These are phyloP conservation scores for Endotricha flammealis DNA, from an alignment of 2,888 invertebrate species.

Conservation along the genomic window DNA sequence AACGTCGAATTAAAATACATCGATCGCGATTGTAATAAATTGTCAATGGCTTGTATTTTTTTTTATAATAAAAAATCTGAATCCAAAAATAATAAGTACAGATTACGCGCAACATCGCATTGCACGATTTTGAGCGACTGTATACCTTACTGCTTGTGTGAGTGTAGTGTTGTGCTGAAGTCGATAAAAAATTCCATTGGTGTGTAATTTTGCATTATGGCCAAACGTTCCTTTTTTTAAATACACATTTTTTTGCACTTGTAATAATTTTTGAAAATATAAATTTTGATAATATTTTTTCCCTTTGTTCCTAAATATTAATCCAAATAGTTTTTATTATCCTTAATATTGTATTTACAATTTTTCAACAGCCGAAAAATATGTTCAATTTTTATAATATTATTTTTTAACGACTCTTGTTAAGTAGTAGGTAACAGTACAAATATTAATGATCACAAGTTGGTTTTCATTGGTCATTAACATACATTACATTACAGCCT, in stretches of 20 bases:
- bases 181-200: constrained; percentile 71
- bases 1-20: background rate
- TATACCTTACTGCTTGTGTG: constrained; percentile 69
- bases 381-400: constrained; percentile 77
- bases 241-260: constrained; percentile 71
- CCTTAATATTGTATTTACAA: constrained; percentile 78
- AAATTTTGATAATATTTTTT: constrained; percentile 78
- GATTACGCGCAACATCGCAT: constrained; percentile 62
- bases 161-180: constrained; percentile 63
- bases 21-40: background rate
- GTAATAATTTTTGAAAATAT: constrained; percentile 79
- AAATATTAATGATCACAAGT: constrained; percentile 80
- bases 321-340: constrained; percentile 78
- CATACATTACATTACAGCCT: constrained; percentile 76
- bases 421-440: constrained; percentile 80
- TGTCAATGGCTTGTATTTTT: background rate
- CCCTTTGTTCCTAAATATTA: constrained; percentile 77
- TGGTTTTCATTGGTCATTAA: constrained; percentile 80
- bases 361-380: constrained; percentile 79
- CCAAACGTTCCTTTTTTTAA: constrained; percentile 71
- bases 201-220: constrained; percentile 69
- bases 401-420: constrained; percentile 79
- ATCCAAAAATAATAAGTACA: constrained; percentile 52
- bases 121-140: constrained; percentile 66
- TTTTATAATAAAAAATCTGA: constrained; percentile 49